phyloP scores from a whole-genome alignment of 2,797 vertebrate genomes.

The Helicolenus hilgendorfi region DNA sequence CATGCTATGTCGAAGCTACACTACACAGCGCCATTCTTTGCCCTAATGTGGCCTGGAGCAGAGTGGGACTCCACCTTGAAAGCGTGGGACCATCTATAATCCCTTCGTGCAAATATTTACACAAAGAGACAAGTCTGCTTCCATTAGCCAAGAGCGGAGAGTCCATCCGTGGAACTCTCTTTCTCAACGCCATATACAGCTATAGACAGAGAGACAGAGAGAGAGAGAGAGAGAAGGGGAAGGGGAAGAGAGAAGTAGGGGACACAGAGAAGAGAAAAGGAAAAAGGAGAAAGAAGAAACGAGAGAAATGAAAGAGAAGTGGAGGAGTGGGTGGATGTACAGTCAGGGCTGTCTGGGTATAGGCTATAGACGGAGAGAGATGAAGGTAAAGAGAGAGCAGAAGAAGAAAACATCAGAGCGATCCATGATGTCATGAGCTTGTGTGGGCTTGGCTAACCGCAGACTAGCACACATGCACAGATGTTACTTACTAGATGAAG shows the following conservation, averaged over 20 bases:
- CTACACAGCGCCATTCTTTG: constrained; percentile 65
- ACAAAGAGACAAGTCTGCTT: constrained; percentile 80
- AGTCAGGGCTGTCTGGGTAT: neutral
- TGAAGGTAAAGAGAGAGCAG: constrained; percentile 13
- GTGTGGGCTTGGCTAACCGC: constrained; percentile 42
- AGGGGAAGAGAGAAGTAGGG: neutral
- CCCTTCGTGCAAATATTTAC: constrained; percentile 89
- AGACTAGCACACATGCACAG: constrained; percentile 39
- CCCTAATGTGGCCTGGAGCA: constrained; percentile 79
- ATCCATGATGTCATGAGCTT: constrained; percentile 43
- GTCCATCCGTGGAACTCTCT: constrained; percentile 48
- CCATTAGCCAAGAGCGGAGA: constrained; percentile 77
- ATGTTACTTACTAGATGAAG: constrained; percentile 20
- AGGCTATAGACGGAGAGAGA: neutral
- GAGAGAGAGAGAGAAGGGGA: neutral
- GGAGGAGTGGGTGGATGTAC: neutral
- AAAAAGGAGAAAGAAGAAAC: neutral
- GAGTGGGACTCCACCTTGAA: constrained; percentile 66
- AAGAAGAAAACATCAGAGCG: constrained; percentile 37
- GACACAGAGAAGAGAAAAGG: neutral
- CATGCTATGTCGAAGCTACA: neutral
- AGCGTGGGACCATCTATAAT: constrained; percentile 85
- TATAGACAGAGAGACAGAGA: constrained; percentile 44
- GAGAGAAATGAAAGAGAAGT: neutral
- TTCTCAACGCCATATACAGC: constrained; percentile 88